Percentiles rank a stretch among this genome's conserved stretches.
These are phyloP conservation scores for Acanthoscelides obtectus DNA, from an alignment of 2,888 invertebrate species.

Conservation along the genomic window DNA sequence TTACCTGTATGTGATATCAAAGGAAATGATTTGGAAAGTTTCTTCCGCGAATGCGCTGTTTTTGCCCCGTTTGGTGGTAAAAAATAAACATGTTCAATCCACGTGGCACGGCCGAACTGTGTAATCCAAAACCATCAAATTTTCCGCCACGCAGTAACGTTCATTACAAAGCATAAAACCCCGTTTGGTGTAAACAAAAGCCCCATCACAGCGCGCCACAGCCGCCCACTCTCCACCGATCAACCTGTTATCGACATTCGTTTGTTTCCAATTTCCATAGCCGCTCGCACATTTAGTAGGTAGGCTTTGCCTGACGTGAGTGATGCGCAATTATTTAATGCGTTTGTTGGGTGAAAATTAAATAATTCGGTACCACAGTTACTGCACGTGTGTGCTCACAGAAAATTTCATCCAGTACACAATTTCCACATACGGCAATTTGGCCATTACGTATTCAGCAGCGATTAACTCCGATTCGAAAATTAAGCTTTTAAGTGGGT, in stretches of 20 bases:
- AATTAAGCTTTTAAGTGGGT: neutral
- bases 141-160: neutral
- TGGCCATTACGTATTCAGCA: neutral
- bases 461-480: neutral
- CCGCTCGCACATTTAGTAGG: neutral
- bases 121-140: no score
- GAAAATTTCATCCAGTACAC: neutral
- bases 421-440: neutral
- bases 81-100: neutral
- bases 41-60: no score
- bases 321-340: neutral
- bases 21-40: no score
- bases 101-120: neutral
- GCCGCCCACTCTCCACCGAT: neutral
- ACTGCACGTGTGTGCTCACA: neutral
- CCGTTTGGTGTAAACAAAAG: neutral
- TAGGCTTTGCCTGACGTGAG: neutral
- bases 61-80: no score
- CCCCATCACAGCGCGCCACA: neutral
- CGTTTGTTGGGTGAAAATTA: neutral
- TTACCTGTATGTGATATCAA: no score
- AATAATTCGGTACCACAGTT: neutral
- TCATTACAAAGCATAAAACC: neutral
- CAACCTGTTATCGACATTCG: neutral
- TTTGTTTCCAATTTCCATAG: neutral